Evolutionary conservation across 2,113 vertebrate species (phyloP), one percentile per base, ranked within the genome.

Genomic region (Melanerpes aurifrons): DNA sequence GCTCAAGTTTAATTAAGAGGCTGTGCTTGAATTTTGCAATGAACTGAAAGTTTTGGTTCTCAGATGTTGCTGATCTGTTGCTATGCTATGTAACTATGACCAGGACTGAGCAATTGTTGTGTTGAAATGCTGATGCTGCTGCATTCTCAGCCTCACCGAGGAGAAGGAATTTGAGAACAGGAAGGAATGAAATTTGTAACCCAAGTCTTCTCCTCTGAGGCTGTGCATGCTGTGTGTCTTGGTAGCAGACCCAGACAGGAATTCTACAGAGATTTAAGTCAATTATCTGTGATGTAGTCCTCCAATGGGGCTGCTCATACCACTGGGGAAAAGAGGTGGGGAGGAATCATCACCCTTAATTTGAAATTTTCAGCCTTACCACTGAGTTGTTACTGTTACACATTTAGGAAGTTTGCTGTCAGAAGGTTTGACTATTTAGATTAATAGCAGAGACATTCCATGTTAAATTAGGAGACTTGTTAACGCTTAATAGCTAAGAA

Each of bases 401-500:
- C 80, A 43, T 86, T 78, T 77, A 47, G 70, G 57, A 92, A 88
- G 66, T 54, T 90, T 43, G 12, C 16, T 90, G 25, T 86, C 82
- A 69, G 37, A 75, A 19, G 7, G 19, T 72, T 94, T 92, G 73
- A 58, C 66, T 90, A 22, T 70, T 77, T 80, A 86, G 57, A 83
- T 92, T 95, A 89, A 73, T 85, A 94, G 80, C 50, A 79, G 68
- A 91, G 63, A 63, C 62, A 61, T 68, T 93, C 86, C 31, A 19
- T 40, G 25, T 90, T 92, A 72, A 86, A 92, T 83, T 91, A 71
- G 73, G 57, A 91, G 76, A 88, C 69, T 93, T 94, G 66, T 83
- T 94, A 95, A 67, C 87, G 72, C 79, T 89, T 94, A 90, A 83
- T 81, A 87, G 69, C 82, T 87, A 83, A 86, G 86, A 96, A 94